Evolutionary conservation across 2,113 vertebrate genomes (phyloP).

Genomic region (Salminus brasiliensis): DNA sequence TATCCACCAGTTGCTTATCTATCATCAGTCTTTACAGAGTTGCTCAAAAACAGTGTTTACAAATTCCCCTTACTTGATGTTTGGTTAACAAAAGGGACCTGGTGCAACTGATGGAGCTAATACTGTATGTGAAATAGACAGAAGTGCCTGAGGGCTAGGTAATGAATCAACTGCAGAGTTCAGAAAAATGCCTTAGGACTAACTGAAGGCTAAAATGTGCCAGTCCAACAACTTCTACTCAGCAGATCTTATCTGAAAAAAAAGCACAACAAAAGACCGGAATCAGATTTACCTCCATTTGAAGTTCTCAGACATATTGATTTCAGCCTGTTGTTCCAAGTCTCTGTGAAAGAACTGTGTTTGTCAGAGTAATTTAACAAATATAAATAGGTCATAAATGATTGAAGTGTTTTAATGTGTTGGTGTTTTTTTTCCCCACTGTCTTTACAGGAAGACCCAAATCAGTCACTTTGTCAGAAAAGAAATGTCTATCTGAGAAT

Average conservation of each 20-base stretch:
- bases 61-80: constrained; percentile 14
- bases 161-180: constrained; percentile 28
- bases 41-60: neutral
- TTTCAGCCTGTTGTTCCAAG: constrained; percentile 35
- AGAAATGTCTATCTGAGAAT: constrained; percentile 65
- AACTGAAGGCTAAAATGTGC: constrained; percentile 39
- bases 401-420: neutral
- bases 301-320: constrained; percentile 49
- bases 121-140: constrained; percentile 5
- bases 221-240: constrained; percentile 24
- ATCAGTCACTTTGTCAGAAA: constrained; percentile 77
- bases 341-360: constrained; percentile 14
- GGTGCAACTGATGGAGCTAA: constrained; percentile 20
- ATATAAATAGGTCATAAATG: constrained; percentile 28
- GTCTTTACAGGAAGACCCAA: constrained; percentile 79
- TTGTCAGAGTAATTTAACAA: constrained; percentile 7
- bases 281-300: constrained; percentile 36
- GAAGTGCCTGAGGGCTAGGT: constrained; percentile 33
- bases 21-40: neutral
- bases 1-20: neutral
- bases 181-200: constrained; percentile 19
- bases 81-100: constrained; percentile 35
- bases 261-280: constrained; percentile 32
- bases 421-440: constrained; percentile 23
- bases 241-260: constrained; percentile 48